phyloP scores from a whole-genome alignment of 2,888 invertebrate genomes.

The Noctua comes region DNA sequence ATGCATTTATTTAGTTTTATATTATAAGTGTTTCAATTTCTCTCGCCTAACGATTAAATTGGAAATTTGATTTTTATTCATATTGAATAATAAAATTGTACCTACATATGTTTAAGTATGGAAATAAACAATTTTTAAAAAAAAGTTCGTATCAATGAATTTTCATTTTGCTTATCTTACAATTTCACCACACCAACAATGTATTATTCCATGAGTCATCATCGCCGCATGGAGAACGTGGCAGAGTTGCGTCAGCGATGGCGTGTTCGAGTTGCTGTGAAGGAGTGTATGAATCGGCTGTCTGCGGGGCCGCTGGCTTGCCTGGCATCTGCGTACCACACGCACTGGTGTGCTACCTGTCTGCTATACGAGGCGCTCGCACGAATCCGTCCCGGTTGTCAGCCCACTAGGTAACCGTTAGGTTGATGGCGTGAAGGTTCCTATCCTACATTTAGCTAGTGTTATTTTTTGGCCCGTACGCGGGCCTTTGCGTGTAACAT shows the following conservation, averaged over 20 bases:
- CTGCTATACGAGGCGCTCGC: constrained; percentile 76
- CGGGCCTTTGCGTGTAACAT: constrained; percentile 82
- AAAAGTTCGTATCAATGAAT: constrained; percentile 79
- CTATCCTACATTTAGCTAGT: constrained; percentile 73
- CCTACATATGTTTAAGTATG: constrained; percentile 88
- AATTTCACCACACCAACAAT: constrained; percentile 86
- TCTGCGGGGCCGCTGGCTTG: constrained; percentile 69
- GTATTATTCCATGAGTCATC: constrained; percentile 90
- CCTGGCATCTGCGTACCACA: constrained; percentile 67
- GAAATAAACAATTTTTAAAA: constrained; percentile 82
- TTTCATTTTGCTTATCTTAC: constrained; percentile 77
- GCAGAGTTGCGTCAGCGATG: constrained; percentile 76
- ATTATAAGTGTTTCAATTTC: constrained; percentile 85
- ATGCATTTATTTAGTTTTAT: constrained; percentile 85
- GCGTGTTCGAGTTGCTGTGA: constrained; percentile 75
- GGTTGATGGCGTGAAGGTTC: constrained; percentile 81
- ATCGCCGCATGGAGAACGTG: constrained; percentile 81
- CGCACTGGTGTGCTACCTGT: constrained; percentile 73
- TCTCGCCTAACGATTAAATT: constrained; percentile 82
- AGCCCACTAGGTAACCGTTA: constrained; percentile 89
- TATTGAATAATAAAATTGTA: constrained; percentile 89
- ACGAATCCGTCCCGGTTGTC: constrained; percentile 84
- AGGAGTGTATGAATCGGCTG: constrained; percentile 75
- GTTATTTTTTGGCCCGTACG: constrained; percentile 73
- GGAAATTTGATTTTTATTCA: constrained; percentile 88